phyloP scores from a whole-genome alignment of 2,888 invertebrate genomes.

The Dorcus hopei region DNA sequence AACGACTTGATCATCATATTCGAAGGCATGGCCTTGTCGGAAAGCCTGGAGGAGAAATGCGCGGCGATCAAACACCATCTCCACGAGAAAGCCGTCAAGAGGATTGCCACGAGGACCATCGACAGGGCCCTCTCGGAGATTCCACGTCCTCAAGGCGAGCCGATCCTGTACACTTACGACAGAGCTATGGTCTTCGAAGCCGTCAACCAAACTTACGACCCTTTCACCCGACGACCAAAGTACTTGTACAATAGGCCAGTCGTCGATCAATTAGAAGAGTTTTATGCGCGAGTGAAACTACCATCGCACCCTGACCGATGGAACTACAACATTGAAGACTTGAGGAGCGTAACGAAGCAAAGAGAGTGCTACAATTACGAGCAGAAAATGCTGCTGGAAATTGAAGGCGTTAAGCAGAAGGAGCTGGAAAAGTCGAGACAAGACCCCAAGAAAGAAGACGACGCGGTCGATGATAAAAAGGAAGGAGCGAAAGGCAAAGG shows the following conservation, averaged over 20 bases:
- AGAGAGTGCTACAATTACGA: conserved; percentile 24
- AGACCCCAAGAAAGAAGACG: not conserved
- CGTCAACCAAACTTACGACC: conserved; percentile 27
- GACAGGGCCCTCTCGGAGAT: conserved; percentile 20
- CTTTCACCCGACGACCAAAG: conserved; percentile 23
- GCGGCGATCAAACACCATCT: conserved; percentile 21
- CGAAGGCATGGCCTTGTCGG: conserved; percentile 2
- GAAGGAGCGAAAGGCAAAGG: conserved; percentile 6
- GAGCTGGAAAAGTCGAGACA: conserved; percentile 12
- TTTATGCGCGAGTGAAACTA: conserved; percentile 28
- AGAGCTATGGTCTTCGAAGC: conserved; percentile 35
- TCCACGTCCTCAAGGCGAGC: conserved; percentile 6
- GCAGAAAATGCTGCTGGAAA: conserved; percentile 8
- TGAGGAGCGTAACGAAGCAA: conserved; percentile 28
- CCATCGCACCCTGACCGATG: conserved; percentile 27
- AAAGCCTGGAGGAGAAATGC: conserved; percentile 10
- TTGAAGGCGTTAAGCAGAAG: conserved; percentile 5
- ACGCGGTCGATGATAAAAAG: conserved; percentile 12
- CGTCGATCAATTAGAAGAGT: conserved; percentile 31
- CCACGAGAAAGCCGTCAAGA: conserved; percentile 22
- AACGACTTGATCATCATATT: conserved; percentile 17
- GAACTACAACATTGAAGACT: conserved; percentile 31
- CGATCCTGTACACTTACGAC: conserved; percentile 22
- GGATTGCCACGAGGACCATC: conserved; percentile 27
- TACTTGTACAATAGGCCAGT: conserved; percentile 32